phyloP scores from a whole-genome alignment of 2,113 vertebrate species.

The Struthidea cinerea region DNA sequence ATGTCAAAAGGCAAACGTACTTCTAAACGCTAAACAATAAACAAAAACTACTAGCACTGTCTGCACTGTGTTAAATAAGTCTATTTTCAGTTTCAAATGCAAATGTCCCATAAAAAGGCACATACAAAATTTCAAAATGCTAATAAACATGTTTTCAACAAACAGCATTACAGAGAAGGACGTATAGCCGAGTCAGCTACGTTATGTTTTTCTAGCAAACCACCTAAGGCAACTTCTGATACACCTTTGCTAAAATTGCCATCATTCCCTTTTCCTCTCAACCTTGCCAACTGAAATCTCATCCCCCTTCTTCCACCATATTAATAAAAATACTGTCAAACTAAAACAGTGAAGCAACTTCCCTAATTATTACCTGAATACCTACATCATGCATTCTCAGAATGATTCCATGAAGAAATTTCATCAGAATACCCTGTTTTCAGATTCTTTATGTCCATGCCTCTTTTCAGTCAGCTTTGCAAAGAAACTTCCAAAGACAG shows the following conservation, averaged over 20 bases:
- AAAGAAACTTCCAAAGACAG: neutral
- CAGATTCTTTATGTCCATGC: neutral
- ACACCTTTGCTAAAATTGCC: neutral
- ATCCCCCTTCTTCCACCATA: neutral
- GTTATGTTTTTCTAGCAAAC: neutral
- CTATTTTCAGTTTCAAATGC: neutral
- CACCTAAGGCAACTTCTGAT: neutral
- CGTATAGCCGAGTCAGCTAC: neutral
- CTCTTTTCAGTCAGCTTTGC: neutral
- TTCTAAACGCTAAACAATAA: neutral
- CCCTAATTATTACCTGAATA: neutral
- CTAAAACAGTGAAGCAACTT: neutral
- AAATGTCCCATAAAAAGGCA: neutral
- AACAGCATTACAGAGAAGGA: neutral
- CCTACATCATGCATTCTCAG: neutral
- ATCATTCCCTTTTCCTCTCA: neutral
- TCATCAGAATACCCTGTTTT: neutral
- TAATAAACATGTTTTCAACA: neutral
- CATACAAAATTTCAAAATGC: neutral
- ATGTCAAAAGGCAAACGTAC: neutral
- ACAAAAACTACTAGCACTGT: neutral
- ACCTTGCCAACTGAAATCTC: neutral
- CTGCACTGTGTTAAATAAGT: neutral
- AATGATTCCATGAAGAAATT: neutral
- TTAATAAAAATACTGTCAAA: neutral